Evolutionary conservation across 2,888 invertebrate genomes (phyloP), one percentile per base, ranked within the genome.

Genomic region (Anoncus sp.): DNA sequence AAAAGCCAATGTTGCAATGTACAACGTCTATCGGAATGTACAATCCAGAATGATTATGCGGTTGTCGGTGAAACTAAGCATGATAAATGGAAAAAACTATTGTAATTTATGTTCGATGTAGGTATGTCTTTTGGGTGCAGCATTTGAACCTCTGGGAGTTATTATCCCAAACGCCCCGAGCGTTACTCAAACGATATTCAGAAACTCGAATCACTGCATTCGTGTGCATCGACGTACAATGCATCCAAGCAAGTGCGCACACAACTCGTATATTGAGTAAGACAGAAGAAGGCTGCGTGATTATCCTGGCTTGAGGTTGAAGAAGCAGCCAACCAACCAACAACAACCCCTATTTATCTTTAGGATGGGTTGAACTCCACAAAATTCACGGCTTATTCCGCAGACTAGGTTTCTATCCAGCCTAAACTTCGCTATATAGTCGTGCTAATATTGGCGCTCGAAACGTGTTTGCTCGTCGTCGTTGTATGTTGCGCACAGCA

Each of bases 371-470:
- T 20, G 16, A 9, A n/a, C 27, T 38, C 43, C 53, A 49, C 38
- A 43, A 67, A 69, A 67, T 40, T 63, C 31, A 12, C 43, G 45
- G 59, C 55, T 69, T 63, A 65, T 69, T 51, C 53, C 20, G 12
- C 38, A 6, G 31, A 22, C 24, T 51, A 14, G 16, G 43, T 49
- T 67, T 60, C 22, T 35, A 24, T 40, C 66, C 4, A 47, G 43
- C 31, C 45, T 47, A 81, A 74, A 45, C 40, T 69, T 65, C 16
- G 59, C 38, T 18, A 53, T 55, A 55, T 45, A 79, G 63, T 59
- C 81, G 80, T 85, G 84, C 85, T 85, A 87, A 88, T 87, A 88
- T 88, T 84, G 82, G 83, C 78, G 81, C 75, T 75, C 85, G 79
- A 85, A 85, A 85, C 85, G 49, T 83, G 85, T 86, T 85, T 85